Percentiles rank a stretch among this genome's conserved stretches.
Evolutionary conservation across 2,888 invertebrate genomes (phyloP).

Genomic region (Thysanoteuthis rhombus): DNA sequence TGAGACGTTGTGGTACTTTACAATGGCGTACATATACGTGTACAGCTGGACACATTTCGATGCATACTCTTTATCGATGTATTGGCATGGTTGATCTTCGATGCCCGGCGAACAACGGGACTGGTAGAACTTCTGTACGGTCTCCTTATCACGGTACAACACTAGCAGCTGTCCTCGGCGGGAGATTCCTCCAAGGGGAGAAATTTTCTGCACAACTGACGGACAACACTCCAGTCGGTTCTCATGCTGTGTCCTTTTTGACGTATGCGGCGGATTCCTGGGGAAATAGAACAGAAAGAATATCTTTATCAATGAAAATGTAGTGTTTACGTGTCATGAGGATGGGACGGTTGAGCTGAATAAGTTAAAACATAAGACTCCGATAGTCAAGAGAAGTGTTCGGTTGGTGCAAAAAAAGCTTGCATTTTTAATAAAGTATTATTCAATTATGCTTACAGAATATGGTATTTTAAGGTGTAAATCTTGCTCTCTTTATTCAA

Average conservation of each 20-base stretch:
- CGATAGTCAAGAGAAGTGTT: too few relatives aligned
- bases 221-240: conserved; percentile 81
- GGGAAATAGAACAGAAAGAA: not conserved
- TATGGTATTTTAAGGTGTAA: too few relatives aligned
- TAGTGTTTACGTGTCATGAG: too few relatives aligned
- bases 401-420: too few relatives aligned
- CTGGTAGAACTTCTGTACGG: conserved; percentile 77
- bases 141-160: conserved; percentile 77
- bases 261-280: not conserved
- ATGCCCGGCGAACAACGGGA: conserved; percentile 80
- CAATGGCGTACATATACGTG: conserved; percentile 85
- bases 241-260: not conserved
- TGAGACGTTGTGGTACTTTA: conserved; percentile 73
- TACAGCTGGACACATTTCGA: conserved; percentile 86
- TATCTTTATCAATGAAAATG: too few relatives aligned
- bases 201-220: conserved; percentile 79
- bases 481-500: too few relatives aligned
- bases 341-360: too few relatives aligned
- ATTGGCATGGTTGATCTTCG: conserved; percentile 79
- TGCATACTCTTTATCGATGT: conserved; percentile 78
- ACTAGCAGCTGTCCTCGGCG: conserved; percentile 75
- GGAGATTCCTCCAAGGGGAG: conserved; percentile 81
- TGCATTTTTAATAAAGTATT: too few relatives aligned
- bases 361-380: too few relatives aligned
- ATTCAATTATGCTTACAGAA: too few relatives aligned